phyloP scores from a whole-genome alignment of 2,888 invertebrate genomes.

The Deroplatys truncata region DNA sequence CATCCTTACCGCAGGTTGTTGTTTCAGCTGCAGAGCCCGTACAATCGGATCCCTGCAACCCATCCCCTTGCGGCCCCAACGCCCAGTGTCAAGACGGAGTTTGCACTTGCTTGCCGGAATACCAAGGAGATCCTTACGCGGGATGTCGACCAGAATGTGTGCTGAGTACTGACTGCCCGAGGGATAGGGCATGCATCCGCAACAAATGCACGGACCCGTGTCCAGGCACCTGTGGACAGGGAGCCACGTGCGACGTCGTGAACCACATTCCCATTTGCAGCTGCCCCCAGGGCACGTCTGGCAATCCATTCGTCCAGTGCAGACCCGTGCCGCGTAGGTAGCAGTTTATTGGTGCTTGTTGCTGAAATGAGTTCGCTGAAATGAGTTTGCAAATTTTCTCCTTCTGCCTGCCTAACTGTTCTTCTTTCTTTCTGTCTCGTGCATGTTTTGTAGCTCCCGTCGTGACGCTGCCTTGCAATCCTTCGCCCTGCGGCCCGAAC shows the following conservation, averaged over 20 bases:
- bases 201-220: conserved; percentile 72
- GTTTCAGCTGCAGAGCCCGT: conserved; percentile 36
- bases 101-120: conserved; percentile 48
- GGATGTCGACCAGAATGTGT: conserved; percentile 77
- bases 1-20: neutral
- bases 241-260: conserved; percentile 68
- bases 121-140: conserved; percentile 56
- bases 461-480: conserved; percentile 59
- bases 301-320: conserved; percentile 62
- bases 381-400: neutral
- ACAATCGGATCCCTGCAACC: conserved; percentile 57
- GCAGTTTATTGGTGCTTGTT: neutral
- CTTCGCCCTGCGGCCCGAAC: conserved; percentile 50
- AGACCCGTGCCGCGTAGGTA: conserved; percentile 24
- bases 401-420: neutral
- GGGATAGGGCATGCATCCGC: conserved; percentile 64
- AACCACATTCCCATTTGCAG: conserved; percentile 75
- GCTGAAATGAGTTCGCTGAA: neutral
- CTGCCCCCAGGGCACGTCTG: conserved; percentile 62
- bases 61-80: conserved; percentile 47
- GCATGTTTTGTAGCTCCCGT: conserved; percentile 40
- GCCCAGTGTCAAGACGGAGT: conserved; percentile 56
- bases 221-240: conserved; percentile 66
- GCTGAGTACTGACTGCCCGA: conserved; percentile 65
- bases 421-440: neutral